A percentile compares a stretch with the other conserved stretches of the same genome.
Conservation (phyloP, 2,113 vertebrate genomes). For the Rissa tridactyla region DNA sequence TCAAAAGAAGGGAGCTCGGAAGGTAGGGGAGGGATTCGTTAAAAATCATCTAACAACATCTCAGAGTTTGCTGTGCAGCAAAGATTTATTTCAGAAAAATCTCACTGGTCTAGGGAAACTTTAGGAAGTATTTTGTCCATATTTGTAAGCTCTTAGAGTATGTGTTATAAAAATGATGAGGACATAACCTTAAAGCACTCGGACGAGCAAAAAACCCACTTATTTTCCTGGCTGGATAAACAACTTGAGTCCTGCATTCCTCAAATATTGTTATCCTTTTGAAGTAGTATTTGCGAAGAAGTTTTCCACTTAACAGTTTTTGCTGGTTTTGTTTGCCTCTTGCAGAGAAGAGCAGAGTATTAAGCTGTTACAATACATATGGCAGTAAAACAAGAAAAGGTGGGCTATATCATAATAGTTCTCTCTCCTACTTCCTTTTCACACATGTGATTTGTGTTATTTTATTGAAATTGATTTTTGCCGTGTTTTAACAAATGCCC, state of each 20-base stretch:
- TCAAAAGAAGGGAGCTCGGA: background rate
- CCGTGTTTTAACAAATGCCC: background rate
- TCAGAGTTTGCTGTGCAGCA: background rate
- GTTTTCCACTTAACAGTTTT: background rate
- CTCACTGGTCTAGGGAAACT: background rate
- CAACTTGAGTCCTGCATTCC: background rate
- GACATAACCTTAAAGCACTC: background rate
- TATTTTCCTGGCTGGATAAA: background rate
- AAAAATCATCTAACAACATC: background rate
- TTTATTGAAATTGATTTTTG: background rate
- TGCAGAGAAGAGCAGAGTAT: background rate
- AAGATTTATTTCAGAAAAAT: background rate
- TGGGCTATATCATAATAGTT: background rate
- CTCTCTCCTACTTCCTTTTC: background rate
- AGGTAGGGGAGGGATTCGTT: background rate
- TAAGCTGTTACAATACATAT: background rate
- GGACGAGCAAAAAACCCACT: fast-evolving
- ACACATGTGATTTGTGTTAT: background rate
- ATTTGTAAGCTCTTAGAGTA: background rate
- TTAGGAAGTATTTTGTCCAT: background rate
- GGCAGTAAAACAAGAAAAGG: background rate
- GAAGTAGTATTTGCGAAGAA: background rate
- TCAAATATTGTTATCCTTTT: background rate
- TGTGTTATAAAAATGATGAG: background rate
- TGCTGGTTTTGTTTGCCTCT: background rate